phyloP scores from a whole-genome alignment of 2,797 vertebrate species.

The Mormyrops attenuatus region DNA sequence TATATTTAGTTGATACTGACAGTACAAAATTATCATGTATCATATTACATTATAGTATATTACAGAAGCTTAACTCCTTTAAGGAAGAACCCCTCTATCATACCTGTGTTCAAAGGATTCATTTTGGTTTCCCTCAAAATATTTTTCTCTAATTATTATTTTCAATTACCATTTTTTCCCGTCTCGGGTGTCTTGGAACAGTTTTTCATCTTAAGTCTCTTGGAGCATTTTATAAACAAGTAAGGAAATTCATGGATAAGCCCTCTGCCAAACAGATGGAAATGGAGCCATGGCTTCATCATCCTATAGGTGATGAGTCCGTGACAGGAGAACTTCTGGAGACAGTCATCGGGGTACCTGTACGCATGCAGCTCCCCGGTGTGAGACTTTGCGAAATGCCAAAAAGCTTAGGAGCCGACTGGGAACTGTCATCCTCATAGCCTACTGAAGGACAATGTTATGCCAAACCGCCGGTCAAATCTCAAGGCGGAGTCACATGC shows the following conservation, averaged over 20 bases:
- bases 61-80: not conserved
- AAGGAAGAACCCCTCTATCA: not conserved
- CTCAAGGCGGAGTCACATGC: not conserved
- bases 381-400: not conserved
- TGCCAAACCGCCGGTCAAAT: not conserved
- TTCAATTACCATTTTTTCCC: not conserved
- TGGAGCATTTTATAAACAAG: not conserved
- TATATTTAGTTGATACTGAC: not conserved
- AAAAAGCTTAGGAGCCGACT: not conserved
- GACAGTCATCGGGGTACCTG: not conserved
- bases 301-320: not conserved
- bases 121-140: not conserved
- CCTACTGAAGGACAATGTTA: not conserved
- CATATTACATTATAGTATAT: not conserved
- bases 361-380: not conserved
- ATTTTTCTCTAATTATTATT: not conserved
- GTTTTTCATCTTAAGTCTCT: not conserved
- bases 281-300: not conserved
- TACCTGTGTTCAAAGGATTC: not conserved
- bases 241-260: not conserved
- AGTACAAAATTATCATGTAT: not conserved
- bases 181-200: not conserved
- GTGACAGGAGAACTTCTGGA: not conserved
- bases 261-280: not conserved
- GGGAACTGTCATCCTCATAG: constrained; percentile 2